Base-by-base conservation (phyloP, 2,797 vertebrate genomes). In the Sebastes nivosus region DNA sequence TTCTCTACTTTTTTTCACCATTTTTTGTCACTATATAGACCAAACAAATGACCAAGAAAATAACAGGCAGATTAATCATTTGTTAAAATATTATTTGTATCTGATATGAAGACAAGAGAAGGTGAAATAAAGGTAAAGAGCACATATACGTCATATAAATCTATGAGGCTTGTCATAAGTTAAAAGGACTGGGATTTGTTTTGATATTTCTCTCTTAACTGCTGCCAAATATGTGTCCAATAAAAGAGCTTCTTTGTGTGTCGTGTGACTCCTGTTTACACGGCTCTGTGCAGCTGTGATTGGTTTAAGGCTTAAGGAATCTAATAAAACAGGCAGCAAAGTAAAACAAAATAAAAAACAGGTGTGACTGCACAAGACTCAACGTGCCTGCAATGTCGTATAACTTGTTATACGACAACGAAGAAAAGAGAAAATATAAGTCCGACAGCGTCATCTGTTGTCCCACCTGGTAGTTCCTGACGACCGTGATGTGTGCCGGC, bases 401-500 rank as follows among this genome's bases (percentile, higher is more conserved):
- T 3, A 30, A 72, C 34, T 32, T 6, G 57, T 42, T 42, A 50
- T 8, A 18, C 46, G 7, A 50, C 46, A 50, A 50, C 18, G 16
- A 42, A 50, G 18, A 2, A 55, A 22, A 52, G 16, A 46, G 24
- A 36, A 52, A 8, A 65, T 4, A 2, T 4, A 1, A n/a, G 29
- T 46, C n/a, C 2, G 5, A 32, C 61, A 30, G 16, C 13, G 1
- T 18, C 59, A 9, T 24, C 64, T 61, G 20, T 8, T 14, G 6
- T 8, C 74, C 60, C 66, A 96, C 96, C 96, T 97, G 96, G 90
- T 95, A 97, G 92, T 97, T 97, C 70, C 96, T 88, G 88, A 96
- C 96, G 8, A 97, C 96, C 0, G 96, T 97, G 92, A 97, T 96
- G 92, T 96, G 96, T 0, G 94, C 91, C 0, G 96, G 95, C 0